Percentiles rank a stretch among this genome's conserved stretches.
These are phyloP conservation scores for Tenualosa thibaudeaui DNA, from an alignment of 2,797 vertebrate species.

Conservation along the genomic window DNA sequence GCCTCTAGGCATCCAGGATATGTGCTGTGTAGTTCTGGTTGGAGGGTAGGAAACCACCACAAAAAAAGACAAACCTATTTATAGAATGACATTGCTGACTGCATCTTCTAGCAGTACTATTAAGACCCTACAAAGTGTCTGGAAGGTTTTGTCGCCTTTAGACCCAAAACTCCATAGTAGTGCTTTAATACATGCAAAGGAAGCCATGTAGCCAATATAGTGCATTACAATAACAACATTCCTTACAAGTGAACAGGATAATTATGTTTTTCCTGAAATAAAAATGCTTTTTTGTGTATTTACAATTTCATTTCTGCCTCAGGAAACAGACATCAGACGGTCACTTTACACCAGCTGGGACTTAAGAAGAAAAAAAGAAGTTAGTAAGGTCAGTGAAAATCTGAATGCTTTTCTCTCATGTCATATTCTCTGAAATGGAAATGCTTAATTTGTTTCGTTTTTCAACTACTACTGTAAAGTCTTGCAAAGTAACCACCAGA, in stretches of 20 bases:
- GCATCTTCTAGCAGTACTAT: too few species aligned
- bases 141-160: too few species aligned
- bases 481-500: constrained; percentile 1
- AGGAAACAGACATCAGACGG: constrained; percentile 61
- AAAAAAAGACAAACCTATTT: too few species aligned
- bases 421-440: neutral
- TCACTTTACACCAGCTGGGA: constrained; percentile 51
- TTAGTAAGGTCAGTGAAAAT: neutral
- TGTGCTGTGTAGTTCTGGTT: too few species aligned
- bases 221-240: neutral
- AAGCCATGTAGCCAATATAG: neutral
- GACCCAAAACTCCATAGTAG: too few species aligned
- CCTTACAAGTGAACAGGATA: neutral
- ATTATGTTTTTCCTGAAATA: neutral
- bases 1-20: too few species aligned
- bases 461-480: neutral
- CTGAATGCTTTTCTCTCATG: neutral
- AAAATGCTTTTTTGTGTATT: neutral
- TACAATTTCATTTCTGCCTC: constrained; percentile 45
- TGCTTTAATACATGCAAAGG: neutral
- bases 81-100: too few species aligned
- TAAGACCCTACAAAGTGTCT: too few species aligned
- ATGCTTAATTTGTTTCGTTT: neutral
- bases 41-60: too few species aligned
- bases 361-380: neutral